phyloP scores from a whole-genome alignment of 2,797 vertebrate species.

The Smutsia temminckii region DNA sequence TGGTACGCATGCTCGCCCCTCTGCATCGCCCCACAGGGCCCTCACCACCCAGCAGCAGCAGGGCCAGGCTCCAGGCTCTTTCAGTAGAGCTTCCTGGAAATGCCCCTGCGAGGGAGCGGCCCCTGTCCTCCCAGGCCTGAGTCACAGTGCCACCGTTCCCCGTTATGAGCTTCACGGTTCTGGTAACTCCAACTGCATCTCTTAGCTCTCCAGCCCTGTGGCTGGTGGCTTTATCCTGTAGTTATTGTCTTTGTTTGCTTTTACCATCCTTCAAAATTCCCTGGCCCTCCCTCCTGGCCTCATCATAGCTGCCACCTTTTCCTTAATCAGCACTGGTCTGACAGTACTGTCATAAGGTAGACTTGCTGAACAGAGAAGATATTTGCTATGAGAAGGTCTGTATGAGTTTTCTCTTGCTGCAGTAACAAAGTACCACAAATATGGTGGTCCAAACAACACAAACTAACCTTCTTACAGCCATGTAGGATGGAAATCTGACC shows the following conservation, averaged over 20 bases:
- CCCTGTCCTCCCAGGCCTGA: background rate
- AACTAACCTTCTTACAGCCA: background rate
- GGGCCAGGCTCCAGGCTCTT: background rate
- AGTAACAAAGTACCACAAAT: background rate
- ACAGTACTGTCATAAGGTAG: background rate
- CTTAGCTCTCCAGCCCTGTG: background rate
- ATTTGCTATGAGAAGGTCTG: background rate
- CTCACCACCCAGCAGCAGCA: background rate
- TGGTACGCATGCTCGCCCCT: accelerated
- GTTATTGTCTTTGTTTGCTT: background rate
- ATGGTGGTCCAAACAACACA: background rate
- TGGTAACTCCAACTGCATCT: background rate
- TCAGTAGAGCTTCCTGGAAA: background rate
- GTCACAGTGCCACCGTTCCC: background rate
- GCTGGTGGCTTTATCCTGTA: no score
- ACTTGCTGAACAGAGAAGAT: background rate
- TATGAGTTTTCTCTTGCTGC: background rate
- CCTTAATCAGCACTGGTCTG: background rate
- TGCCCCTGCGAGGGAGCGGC: background rate
- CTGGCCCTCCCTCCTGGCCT: background rate
- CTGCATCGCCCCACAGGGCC: background rate
- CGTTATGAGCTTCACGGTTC: background rate
- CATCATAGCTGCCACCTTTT: accelerated
- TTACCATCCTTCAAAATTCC: background rate
- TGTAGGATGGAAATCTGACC: background rate